phyloP scores from a whole-genome alignment of 2,797 vertebrate species.

The Xyrichtys novacula region DNA sequence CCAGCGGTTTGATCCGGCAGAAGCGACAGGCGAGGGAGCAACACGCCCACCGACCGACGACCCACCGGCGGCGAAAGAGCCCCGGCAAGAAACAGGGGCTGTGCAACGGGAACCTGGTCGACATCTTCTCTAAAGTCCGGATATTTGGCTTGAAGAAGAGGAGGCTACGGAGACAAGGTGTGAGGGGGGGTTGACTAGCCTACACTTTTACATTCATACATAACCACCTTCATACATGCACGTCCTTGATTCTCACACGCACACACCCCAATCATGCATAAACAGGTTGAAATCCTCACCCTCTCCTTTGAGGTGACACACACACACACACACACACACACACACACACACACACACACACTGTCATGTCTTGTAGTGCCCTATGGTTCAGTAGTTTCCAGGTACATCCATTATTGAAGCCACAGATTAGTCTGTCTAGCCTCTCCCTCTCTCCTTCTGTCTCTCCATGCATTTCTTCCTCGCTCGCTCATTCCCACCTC shows the following conservation, averaged over 20 bases:
- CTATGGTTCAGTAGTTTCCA: conserved; percentile 74
- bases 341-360: conserved; percentile 40
- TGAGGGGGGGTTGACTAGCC: background rate
- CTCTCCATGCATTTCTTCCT: conserved; percentile 25
- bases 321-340: conserved; percentile 20
- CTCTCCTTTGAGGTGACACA: conserved; percentile 26
- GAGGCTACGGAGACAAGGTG: conserved; percentile 95
- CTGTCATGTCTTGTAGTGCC: conserved; percentile 68
- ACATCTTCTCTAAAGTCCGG: conserved; percentile 98
- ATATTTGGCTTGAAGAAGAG: conserved; percentile 97
- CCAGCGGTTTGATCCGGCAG: conserved; percentile 97
- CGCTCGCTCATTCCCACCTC: conserved; percentile 31
- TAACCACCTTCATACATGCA: conserved; percentile 29
- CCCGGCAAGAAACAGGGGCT: conserved; percentile 93
- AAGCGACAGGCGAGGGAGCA: conserved; percentile 96
- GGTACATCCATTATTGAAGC: conserved; percentile 78
- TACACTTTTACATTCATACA: conserved; percentile 35
- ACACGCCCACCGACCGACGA: conserved; percentile 91
- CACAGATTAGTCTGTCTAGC: conserved; percentile 70
- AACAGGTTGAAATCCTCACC: conserved; percentile 20
- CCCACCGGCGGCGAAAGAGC: conserved; percentile 93
- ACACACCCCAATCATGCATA: conserved; percentile 36
- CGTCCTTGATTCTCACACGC: conserved; percentile 13
- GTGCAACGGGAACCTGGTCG: conserved; percentile 95
- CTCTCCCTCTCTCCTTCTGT: conserved; percentile 36